phyloP scores from a whole-genome alignment of 2,888 invertebrate genomes.

The Heliconius aoede region DNA sequence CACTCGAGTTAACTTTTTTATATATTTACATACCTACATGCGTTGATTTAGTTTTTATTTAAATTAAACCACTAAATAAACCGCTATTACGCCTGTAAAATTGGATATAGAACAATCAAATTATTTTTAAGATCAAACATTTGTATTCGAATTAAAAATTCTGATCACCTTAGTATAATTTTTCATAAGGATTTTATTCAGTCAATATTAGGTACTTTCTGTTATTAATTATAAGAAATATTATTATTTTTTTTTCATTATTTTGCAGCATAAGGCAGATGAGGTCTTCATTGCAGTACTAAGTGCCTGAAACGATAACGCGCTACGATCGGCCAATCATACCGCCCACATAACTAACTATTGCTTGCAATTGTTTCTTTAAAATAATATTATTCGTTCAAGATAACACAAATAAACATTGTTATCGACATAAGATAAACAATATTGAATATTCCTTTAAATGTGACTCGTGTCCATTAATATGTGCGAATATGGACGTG shows the following conservation, averaged over 20 bases:
- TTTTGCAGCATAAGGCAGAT: not conserved
- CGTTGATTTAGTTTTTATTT: too few relatives aligned
- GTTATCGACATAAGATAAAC: not conserved
- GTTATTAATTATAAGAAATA: not conserved
- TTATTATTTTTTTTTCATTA: not conserved
- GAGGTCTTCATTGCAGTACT: too few relatives aligned
- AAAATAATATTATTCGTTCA: not conserved
- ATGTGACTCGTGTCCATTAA: too few relatives aligned
- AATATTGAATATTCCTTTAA: not conserved
- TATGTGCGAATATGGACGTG: not conserved
- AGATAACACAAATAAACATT: not conserved
- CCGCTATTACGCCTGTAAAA: too few relatives aligned
- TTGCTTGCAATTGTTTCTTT: not conserved
- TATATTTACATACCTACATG: too few relatives aligned
- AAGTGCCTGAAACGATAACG: not conserved
- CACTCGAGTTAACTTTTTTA: too few relatives aligned
- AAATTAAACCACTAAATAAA: too few relatives aligned
- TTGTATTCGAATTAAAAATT: too few relatives aligned
- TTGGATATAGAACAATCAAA: too few relatives aligned
- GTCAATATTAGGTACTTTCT: not conserved
- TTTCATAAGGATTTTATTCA: not conserved
- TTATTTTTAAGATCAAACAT: too few relatives aligned
- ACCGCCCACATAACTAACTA: not conserved
- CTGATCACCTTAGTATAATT: too few relatives aligned
- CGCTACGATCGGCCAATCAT: slow-evolving; percentile 7